phyloP scores from a whole-genome alignment of 2,113 vertebrate genomes.

The Garra rufa region DNA sequence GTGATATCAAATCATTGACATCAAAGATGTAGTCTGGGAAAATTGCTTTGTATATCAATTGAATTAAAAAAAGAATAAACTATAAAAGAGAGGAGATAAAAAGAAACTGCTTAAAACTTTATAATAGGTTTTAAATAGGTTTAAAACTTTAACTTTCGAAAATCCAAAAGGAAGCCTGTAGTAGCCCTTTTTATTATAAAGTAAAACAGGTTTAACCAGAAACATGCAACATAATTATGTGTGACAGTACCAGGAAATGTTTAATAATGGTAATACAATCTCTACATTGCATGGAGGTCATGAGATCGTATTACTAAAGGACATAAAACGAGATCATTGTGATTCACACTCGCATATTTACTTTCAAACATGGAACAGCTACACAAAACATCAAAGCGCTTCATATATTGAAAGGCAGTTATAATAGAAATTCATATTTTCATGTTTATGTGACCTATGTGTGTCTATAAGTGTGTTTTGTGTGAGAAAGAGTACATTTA shows the following conservation, averaged over 20 bases:
- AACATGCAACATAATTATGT: neutral
- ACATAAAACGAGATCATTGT: neutral
- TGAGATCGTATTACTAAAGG: slow-evolving; percentile 6
- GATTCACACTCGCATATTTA: neutral
- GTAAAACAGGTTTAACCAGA: slow-evolving; percentile 19
- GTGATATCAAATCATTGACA: neutral
- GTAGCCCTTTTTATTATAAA: neutral
- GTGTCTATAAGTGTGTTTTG: neutral
- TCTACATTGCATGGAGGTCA: neutral
- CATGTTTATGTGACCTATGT: neutral
- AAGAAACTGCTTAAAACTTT: no score
- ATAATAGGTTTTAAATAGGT: no score
- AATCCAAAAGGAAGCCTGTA: neutral
- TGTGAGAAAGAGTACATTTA: neutral
- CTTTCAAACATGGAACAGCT: neutral
- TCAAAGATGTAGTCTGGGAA: neutral
- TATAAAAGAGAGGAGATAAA: no score
- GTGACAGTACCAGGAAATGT: slow-evolving; percentile 9
- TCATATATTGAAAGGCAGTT: neutral
- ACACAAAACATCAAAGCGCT: slow-evolving; percentile 14
- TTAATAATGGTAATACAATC: slow-evolving; percentile 20
- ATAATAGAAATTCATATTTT: neutral
- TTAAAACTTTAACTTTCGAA: no score
- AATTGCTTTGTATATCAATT: no score
- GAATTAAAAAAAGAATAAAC: no score